Base-by-base conservation (phyloP, 2,113 vertebrate genomes). In the Myodes glareolus region DNA sequence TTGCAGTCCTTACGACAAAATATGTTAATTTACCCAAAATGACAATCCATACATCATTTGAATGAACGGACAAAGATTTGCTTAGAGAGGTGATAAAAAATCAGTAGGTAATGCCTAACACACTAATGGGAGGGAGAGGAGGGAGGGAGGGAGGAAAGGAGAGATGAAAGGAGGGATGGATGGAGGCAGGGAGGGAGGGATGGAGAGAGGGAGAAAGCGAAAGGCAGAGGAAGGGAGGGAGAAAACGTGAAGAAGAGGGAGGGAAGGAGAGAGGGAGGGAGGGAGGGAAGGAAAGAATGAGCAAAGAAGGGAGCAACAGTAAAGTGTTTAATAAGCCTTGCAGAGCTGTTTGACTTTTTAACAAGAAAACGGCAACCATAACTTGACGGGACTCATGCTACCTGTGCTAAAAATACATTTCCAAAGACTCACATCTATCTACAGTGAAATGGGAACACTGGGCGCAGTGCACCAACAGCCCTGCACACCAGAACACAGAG, bases 321-420 rank as follows among this genome's bases (percentile, higher is more conserved):
- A 87, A 81, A 80, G 58, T 10, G n/a, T 87, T 72, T 72, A 88
- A 76, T 92, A 92, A 82, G 2, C 36, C 47, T 87, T 75, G n/a
- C 58, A n/a, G 9, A 76, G 29, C 58, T 86, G 85, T 58, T 94
- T 94, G 21, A 70, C 36, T 76, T 31, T 90, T 81, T 8, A 82
- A 82, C 73, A 45, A 61, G 19, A 78, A 81, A 72, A 61, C 58
- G 90, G 47, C 73, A 91, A 70, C 31, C 25, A 31, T 21, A 65
- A 70, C 19, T 88, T 58, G 14, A 47, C 47, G 13, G 10, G n/a
- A 91, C 42, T 77, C 91, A 73, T 72, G 90, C 12, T 76, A 91
- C 63, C 31, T 93, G 63, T n/a, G 52, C 55, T 91, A 91, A 84
- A 96, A 95, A 84, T 82, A 93, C 58, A 29, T 55, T 91, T 67